Conservation (phyloP, 2,888 invertebrate genomes). For the Tubulanus polymorphus region DNA sequence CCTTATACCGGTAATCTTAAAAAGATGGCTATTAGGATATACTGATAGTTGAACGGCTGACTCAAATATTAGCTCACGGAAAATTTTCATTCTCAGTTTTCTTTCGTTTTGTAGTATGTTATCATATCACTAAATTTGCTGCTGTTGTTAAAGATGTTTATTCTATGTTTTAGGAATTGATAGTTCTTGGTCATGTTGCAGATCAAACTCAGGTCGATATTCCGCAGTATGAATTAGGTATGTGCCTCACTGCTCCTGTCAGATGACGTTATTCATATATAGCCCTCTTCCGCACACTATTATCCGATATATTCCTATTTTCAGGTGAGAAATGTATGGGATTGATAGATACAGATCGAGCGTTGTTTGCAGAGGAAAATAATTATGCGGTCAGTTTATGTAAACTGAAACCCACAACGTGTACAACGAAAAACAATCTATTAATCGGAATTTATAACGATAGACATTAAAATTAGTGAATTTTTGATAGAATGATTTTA, state of each 20-base stretch:
- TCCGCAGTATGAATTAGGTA: constrained; percentile 43
- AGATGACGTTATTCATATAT: too few relatives aligned
- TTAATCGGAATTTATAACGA: constrained; percentile 71
- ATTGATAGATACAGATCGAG: constrained; percentile 81
- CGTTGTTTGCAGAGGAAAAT: constrained; percentile 67
- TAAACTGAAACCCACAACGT: constrained; percentile 72
- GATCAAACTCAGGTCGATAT: constrained; percentile 79
- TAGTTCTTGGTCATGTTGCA: constrained; percentile 81
- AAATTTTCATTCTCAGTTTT: neutral
- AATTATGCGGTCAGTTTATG: constrained; percentile 74
- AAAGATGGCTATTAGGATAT: too few relatives aligned
- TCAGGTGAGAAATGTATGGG: constrained; percentile 82
- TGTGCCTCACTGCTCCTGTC: too few relatives aligned
- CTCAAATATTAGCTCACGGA: too few relatives aligned
- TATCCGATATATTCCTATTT: constrained; percentile 26
- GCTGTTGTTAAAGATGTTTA: constrained; percentile 7
- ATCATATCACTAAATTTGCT: neutral
- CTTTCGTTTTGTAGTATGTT: neutral
- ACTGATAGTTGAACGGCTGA: too few relatives aligned
- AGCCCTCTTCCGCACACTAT: too few relatives aligned
- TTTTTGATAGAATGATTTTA: too few relatives aligned
- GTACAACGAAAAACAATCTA: constrained; percentile 89
- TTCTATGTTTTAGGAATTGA: constrained; percentile 61
- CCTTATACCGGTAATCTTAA: too few relatives aligned
- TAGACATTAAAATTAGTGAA: too few relatives aligned